Conservation (phyloP, 2,888 invertebrate genomes). For the Dromius quadrimaculatus region DNA sequence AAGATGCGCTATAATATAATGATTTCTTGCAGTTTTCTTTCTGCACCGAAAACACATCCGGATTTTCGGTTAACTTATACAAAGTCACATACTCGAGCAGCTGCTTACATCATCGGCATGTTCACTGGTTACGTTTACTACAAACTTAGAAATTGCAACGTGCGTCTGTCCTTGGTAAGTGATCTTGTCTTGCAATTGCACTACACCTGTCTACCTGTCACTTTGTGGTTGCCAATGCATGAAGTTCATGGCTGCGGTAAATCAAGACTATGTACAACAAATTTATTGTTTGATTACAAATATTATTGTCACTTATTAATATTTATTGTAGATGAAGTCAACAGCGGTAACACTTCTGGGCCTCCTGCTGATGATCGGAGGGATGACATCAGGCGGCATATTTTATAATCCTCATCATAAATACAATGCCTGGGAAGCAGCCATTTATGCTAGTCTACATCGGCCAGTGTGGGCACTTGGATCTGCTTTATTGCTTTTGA, state of each 20-base stretch:
- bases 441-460: conserved; percentile 71
- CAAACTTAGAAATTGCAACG: conserved; percentile 60
- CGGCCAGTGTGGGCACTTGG: conserved; percentile 71
- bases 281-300: too few relatives aligned
- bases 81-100: conserved; percentile 72
- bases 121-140: conserved; percentile 69
- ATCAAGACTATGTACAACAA: too few relatives aligned
- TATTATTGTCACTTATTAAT: too few relatives aligned
- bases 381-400: conserved; percentile 68
- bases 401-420: conserved; percentile 68
- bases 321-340: conserved; percentile 68
- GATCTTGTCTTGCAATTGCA: too few relatives aligned
- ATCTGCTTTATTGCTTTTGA: conserved; percentile 67
- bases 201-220: background rate
- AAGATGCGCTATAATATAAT: background rate
- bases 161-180: conserved; percentile 63
- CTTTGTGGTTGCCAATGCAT: background rate
- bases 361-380: conserved; percentile 66
- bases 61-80: conserved; percentile 72
- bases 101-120: conserved; percentile 72
- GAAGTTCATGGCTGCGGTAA: conserved; percentile 51
- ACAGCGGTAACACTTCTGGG: conserved; percentile 65
- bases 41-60: conserved; percentile 68
- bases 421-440: conserved; percentile 69
- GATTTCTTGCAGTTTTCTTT: conserved; percentile 66